Conservation (phyloP, 2,113 vertebrate species). For the Xenopus laevis region DNA sequence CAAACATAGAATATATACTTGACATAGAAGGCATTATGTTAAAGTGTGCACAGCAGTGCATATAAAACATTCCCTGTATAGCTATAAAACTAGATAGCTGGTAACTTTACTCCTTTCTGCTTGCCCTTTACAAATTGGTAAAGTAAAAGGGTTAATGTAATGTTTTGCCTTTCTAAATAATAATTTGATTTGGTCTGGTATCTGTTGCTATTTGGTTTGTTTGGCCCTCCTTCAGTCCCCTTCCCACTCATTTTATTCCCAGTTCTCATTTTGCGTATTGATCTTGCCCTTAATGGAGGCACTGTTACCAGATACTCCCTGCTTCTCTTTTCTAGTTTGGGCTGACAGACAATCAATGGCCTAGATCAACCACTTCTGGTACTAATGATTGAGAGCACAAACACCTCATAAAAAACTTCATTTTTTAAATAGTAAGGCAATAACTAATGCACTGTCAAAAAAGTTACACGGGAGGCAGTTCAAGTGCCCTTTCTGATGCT, state of each 20-base stretch:
- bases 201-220: conserved; percentile 93
- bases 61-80: too few relatives aligned
- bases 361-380: conserved; percentile 79
- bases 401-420: conserved; percentile 60
- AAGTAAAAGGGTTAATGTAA: conserved; percentile 92
- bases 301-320: conserved; percentile 89
- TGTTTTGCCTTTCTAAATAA: conserved; percentile 77
- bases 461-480: not conserved
- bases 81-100: not conserved
- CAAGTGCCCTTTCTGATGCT: not conserved
- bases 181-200: conserved; percentile 85
- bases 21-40: too few relatives aligned
- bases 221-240: conserved; percentile 70
- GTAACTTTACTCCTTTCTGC: conserved; percentile 17
- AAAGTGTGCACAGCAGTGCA: too few relatives aligned
- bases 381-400: conserved; percentile 64
- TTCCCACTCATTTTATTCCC: conserved; percentile 46
- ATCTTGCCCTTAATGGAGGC: conserved; percentile 90
- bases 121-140: conserved; percentile 56
- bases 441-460: not conserved
- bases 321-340: conserved; percentile 76
- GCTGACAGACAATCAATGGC: conserved; percentile 82
- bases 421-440: conserved; percentile 37
- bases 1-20: too few relatives aligned
- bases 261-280: conserved; percentile 75